Evolutionary conservation across 2,888 invertebrate species (phyloP), one percentile per base, ranked within the genome.

Genomic region (Pseudeuparius sepicola): DNA sequence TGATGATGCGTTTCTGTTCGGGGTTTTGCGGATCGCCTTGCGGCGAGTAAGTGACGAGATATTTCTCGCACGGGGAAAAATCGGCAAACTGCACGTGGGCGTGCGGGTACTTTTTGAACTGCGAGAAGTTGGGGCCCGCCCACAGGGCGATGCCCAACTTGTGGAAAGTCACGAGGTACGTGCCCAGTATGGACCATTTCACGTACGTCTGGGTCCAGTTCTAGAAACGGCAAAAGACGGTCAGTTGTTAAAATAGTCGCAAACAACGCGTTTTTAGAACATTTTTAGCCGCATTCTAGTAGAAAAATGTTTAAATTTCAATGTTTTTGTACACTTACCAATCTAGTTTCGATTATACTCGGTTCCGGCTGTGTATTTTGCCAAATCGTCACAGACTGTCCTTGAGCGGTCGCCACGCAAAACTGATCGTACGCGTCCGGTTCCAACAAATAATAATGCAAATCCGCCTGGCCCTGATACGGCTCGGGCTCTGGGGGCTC

Each of bases 11-110:
- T 44, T 78, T 92, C 63, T 71, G 83, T 59, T 74, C 78, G 2
- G 76, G 75, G 45, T 59, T 63, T 25, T 61, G 64, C 42, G 65
- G 59, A 41, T 82, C 80, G 10, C 76, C 72, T 37, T 80, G 75
- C 0, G 92, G 86, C 18, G 94, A 88, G 60, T 93, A 96, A 0
- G 94, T 92, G 2, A 97, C 90, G 43, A 97, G 64, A 60, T 94
- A 97, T 53, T 89, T 89, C 67, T 98, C 98, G 62, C 89, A 87
- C 0, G 98, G 97, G 6, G 97, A 98, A 64, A 94, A 98, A 52
- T 96, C 94, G 40, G 97, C 89, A 52, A 89, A 89, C 53, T 93
- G 86, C 0, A 96, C 97, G 44, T 84, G 83, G 0, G 78, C 70
- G 53, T 93, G 96, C 38, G 76, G 78, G 61, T 96, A 97, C 56